Conservation (phyloP, 1,140 invertebrate genomes). For the Drosophila ficusphila region DNA sequence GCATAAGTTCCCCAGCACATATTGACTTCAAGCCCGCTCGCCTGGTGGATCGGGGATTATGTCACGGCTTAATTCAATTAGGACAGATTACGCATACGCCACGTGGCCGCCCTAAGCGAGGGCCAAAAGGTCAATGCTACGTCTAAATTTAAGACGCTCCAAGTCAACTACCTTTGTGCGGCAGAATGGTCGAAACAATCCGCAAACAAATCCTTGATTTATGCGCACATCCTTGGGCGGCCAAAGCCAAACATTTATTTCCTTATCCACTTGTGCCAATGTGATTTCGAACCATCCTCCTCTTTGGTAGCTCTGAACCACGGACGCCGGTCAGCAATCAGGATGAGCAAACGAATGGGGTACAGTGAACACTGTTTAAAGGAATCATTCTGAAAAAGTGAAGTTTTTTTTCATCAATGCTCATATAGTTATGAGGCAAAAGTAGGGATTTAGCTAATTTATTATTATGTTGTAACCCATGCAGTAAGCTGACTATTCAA, state of each 20-base stretch:
- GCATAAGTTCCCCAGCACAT: constrained; percentile 53
- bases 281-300: constrained; percentile 47
- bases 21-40: constrained; percentile 42
- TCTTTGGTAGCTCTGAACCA: not conserved
- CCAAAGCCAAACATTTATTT: constrained; percentile 82
- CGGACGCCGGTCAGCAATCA: constrained; percentile 63
- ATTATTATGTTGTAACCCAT: not conserved
- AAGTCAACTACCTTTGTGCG: constrained; percentile 65
- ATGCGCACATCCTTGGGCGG: constrained; percentile 78
- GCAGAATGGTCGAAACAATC: constrained; percentile 51
- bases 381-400: too few relatives aligned
- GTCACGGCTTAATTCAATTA: constrained; percentile 80
- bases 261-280: constrained; percentile 83
- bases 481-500: not conserved
- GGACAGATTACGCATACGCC: constrained; percentile 77
- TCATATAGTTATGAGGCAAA: too few relatives aligned
- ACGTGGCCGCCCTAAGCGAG: constrained; percentile 49
- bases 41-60: constrained; percentile 50
- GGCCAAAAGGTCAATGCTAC: constrained; percentile 70
- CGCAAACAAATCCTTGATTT: constrained; percentile 84
- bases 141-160: constrained; percentile 51
- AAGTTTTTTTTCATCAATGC: too few relatives aligned
- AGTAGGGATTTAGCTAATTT: too few relatives aligned
- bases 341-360: constrained; percentile 31
- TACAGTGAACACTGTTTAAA: constrained; percentile 12